Evolutionary conservation across 2,888 invertebrate genomes (phyloP), one percentile per base, ranked within the genome.

Genomic region (Aricia artaxerxes): DNA sequence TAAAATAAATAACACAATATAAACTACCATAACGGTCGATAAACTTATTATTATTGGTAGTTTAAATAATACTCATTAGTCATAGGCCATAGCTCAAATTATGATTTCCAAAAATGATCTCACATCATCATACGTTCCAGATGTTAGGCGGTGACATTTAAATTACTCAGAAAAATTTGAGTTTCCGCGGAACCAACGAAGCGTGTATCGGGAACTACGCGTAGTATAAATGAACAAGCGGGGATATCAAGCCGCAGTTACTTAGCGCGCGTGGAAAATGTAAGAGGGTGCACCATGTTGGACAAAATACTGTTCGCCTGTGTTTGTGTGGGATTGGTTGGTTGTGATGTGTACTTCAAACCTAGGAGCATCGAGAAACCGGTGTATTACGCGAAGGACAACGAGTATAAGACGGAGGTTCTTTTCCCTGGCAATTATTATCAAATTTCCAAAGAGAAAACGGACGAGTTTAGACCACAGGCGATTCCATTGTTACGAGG

Each of bases 201-300:
- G 89, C 94, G 92, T 91, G 89, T 91, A 90, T 81, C 83, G 85
- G 85, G 91, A 85, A 92, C 92, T 90, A 92, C 92, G 92, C 92
- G 93, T 91, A 91, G 92, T 94, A 94, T 94, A 94, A 91, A 94
- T 94, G 93, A 91, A 92, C 89, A 91, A 90, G 85, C 87, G 84
- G 81, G 81, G 88, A 88, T 90, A 86, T 90, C 84, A 87, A 90
- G 89, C 90, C 90, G 93, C 94, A 94, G 94, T 94, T 92, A 38
- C 13, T 5, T 35, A 4, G 35, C 35, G 35, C 69, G 35, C 35
- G 35, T 69, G 1, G 69, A 69, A 69, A 69, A 69, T 69, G 69
- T 38, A 31, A 64, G 64, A 64, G 64, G 64, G 64, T 64, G 64
- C 5, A 38, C 13, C 7, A 53, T 76, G 49, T 76, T 76, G 76